A percentile compares a stretch with the other conserved stretches of the same genome.
These are phyloP conservation scores for Tromatobia lineatoria DNA, from an alignment of 2,888 invertebrate species.

Conservation along the genomic window DNA sequence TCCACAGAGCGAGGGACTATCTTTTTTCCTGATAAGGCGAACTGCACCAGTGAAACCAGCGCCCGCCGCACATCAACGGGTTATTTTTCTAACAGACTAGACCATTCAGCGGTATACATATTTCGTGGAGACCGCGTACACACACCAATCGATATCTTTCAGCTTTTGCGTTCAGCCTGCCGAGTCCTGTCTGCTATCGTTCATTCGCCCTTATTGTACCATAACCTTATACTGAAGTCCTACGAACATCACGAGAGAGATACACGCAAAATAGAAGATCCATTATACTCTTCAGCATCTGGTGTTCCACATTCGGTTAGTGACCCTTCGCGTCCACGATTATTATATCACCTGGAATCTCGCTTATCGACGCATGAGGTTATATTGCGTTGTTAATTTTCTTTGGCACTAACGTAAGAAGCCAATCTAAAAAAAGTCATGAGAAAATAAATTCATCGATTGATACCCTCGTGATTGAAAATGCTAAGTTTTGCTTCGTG, in stretches of 20 bases:
- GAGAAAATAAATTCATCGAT: no score
- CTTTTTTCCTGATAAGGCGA: constrained; percentile 55
- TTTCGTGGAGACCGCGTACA: constrained; percentile 41
- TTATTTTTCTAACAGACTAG: constrained; percentile 68
- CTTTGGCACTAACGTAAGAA: no score
- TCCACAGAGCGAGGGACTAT: constrained; percentile 4
- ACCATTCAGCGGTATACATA: constrained; percentile 62
- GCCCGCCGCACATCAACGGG: constrained; percentile 46
- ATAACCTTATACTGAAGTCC: background rate
- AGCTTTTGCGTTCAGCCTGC: constrained; percentile 27
- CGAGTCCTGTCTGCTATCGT: constrained; percentile 12
- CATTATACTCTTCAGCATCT: constrained; percentile 51
- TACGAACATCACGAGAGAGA: background rate
- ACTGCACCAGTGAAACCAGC: constrained; percentile 48
- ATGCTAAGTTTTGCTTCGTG: no score
- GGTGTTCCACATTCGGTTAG: constrained; percentile 59
- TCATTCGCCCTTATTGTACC: background rate
- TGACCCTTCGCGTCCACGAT: constrained; percentile 61
- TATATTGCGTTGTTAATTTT: background rate
- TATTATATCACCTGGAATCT: constrained; percentile 61
- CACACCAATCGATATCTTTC: constrained; percentile 65
- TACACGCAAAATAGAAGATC: constrained; percentile 35
- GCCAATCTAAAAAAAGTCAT: no score
- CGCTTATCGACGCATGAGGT: constrained; percentile 20
- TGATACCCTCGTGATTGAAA: no score